Evolutionary conservation across 2,113 vertebrate species (phyloP).

Genomic region (Notiomystis cincta): DNA sequence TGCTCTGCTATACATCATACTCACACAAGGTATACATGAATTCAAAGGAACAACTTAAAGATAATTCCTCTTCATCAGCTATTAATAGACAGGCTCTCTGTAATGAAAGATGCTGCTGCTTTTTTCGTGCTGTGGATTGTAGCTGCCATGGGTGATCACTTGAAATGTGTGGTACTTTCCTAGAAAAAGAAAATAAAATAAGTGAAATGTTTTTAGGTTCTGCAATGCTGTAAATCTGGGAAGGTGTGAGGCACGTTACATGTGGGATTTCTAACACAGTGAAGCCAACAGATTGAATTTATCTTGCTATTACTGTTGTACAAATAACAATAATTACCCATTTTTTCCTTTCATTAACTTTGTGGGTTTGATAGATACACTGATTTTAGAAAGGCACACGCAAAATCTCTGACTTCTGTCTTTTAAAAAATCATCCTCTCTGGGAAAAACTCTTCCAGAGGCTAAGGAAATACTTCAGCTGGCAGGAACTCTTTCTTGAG

Average conservation of each 20-base stretch:
- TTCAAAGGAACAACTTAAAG: not conserved
- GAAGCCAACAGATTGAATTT: not conserved
- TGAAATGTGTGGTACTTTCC: not conserved
- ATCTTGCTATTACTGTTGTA: not conserved
- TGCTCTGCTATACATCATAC: too few relatives aligned
- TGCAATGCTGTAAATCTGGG: not conserved
- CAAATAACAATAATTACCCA: not conserved
- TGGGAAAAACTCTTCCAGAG: not conserved
- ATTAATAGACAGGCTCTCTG: not conserved
- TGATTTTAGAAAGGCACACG: not conserved
- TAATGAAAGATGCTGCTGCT: not conserved
- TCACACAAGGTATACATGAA: accelerated
- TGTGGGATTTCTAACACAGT: not conserved
- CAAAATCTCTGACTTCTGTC: not conserved
- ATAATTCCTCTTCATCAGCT: not conserved
- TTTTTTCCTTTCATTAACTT: not conserved
- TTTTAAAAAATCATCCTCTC: not conserved
- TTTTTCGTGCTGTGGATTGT: not conserved
- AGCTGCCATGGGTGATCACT: not conserved
- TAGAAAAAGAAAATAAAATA: not conserved
- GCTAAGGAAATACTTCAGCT: not conserved
- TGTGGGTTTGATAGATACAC: not conserved
- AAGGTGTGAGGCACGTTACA: not conserved
- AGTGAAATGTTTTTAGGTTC: not conserved
- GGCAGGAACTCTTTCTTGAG: not conserved